These are phyloP conservation scores for Drosophila sechellia DNA, from an alignment of 1,140 invertebrate species.

Conservation along the genomic window DNA sequence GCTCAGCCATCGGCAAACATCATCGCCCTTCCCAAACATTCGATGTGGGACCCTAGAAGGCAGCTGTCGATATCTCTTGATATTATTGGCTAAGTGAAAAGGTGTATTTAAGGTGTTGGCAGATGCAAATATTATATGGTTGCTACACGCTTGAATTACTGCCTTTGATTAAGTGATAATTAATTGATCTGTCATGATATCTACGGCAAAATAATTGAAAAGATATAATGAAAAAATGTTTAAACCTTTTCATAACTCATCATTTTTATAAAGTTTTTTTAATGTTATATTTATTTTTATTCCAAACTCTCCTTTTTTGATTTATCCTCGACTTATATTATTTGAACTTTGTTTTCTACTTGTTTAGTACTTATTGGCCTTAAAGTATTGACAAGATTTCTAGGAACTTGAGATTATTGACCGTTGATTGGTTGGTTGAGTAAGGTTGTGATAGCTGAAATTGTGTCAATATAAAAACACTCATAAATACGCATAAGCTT, in stretches of 20 bases:
- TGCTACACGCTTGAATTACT: slow-evolving; percentile 9
- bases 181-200: slow-evolving; percentile 5
- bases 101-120: slow-evolving; percentile 32
- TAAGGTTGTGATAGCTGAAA: slow-evolving; percentile 8
- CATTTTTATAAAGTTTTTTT: too few relatives aligned
- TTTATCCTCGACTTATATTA: neutral
- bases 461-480: slow-evolving; percentile 2
- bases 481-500: neutral
- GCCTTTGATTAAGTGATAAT: slow-evolving; percentile 13
- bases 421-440: neutral
- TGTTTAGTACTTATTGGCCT: neutral
- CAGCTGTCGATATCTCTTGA: slow-evolving; percentile 60
- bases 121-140: slow-evolving; percentile 38
- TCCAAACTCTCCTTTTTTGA: too few relatives aligned
- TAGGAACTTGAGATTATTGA: slow-evolving; percentile 11
- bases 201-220: neutral
- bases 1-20: slow-evolving; percentile 18
- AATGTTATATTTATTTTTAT: too few relatives aligned
- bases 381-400: neutral
- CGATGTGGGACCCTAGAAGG: slow-evolving; percentile 13
- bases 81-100: slow-evolving; percentile 11
- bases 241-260: neutral
- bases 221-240: neutral
- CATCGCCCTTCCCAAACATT: slow-evolving; percentile 37
- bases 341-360: neutral